Conservation (phyloP, 2,797 vertebrate species). For the Ptychobarbus kaznakovi region DNA sequence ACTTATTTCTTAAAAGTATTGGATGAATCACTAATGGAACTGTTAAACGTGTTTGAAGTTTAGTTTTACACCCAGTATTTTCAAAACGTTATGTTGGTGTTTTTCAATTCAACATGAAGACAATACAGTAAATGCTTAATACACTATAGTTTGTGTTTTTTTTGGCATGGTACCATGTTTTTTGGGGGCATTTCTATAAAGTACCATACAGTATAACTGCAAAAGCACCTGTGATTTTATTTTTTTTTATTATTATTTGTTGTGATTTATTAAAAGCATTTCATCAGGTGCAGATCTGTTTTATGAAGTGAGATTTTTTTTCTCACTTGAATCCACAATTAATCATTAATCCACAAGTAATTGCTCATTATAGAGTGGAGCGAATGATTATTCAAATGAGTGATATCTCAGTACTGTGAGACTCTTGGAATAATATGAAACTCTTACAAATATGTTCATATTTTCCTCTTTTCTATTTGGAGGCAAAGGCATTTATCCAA, state of each 20-base stretch:
- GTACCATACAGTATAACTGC: neutral
- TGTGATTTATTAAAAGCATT: neutral
- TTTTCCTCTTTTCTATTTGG: neutral
- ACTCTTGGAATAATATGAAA: neutral
- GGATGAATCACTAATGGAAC: neutral
- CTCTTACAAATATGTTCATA: conserved; percentile 5
- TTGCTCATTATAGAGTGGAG: neutral
- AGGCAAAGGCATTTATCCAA: conserved; percentile 3
- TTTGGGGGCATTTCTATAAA: neutral
- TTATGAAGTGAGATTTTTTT: neutral
- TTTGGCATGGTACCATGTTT: neutral
- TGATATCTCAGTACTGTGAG: neutral
- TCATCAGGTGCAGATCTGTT: neutral
- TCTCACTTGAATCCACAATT: neutral
- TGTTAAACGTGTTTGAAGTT: neutral
- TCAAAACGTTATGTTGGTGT: neutral
- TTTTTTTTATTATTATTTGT: neutral
- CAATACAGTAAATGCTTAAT: neutral
- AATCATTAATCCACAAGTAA: conserved; percentile 4
- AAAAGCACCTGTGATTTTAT: too few relatives aligned
- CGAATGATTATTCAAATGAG: conserved; percentile 6
- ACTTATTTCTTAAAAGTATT: neutral
- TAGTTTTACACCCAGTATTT: neutral
- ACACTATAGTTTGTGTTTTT: neutral
- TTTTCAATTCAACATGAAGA: neutral